These are phyloP conservation scores for Drosophila formosana DNA, from an alignment of 2,888 invertebrate genomes.

Conservation along the genomic window DNA sequence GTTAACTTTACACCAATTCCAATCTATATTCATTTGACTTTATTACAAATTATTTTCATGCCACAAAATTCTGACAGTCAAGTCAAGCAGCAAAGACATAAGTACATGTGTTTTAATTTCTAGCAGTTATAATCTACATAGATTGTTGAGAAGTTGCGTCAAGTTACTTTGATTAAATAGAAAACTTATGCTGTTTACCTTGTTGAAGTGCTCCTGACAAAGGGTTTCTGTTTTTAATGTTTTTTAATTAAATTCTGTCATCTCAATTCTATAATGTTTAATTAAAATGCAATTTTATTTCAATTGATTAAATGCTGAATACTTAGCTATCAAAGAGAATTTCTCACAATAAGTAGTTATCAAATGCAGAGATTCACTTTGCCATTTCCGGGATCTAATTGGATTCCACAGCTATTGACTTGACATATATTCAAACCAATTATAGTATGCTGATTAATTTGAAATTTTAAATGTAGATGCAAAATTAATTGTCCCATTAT, in stretches of 20 bases:
- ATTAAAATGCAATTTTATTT: background rate
- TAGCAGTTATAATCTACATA: background rate
- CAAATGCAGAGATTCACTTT: background rate
- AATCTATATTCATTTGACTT: constrained; percentile 56
- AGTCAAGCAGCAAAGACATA: background rate
- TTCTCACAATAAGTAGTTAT: background rate
- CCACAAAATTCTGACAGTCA: background rate
- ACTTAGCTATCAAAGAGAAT: background rate
- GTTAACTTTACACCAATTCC: constrained; percentile 28
- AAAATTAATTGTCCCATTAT: background rate
- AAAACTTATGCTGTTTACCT: background rate
- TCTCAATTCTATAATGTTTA: background rate
- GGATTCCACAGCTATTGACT: background rate
- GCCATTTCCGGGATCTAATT: background rate
- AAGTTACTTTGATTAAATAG: background rate
- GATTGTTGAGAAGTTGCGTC: background rate
- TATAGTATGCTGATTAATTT: background rate
- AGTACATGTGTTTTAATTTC: background rate
- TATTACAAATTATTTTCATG: constrained; percentile 30
- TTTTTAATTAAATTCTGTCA: background rate
- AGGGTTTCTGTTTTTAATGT: background rate
- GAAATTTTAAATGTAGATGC: background rate
- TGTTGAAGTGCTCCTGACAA: background rate
- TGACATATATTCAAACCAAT: background rate
- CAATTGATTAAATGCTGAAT: background rate